These are phyloP conservation scores for Uropsilus gracilis DNA, from an alignment of 2,113 vertebrate genomes.

Conservation along the genomic window DNA sequence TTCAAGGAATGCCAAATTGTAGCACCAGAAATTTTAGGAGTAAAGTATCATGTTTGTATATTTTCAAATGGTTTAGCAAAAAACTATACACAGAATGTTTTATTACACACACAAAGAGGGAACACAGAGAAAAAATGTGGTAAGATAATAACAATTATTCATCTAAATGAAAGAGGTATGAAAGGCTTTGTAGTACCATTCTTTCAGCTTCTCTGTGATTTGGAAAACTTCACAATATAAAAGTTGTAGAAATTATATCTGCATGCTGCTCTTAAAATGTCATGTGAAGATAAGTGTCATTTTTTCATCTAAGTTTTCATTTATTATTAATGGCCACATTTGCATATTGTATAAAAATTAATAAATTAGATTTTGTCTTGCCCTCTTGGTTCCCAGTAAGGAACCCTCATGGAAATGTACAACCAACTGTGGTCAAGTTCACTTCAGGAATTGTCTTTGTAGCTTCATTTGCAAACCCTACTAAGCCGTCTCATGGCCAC, in stretches of 20 bases:
- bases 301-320: constrained; percentile 10
- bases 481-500: background rate
- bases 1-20: background rate
- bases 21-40: background rate
- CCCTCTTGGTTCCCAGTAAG: background rate
- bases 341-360: background rate
- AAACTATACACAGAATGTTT: background rate
- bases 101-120: background rate
- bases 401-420: background rate
- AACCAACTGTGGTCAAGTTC: background rate
- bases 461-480: background rate
- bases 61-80: constrained; percentile 28
- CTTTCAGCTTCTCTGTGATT: constrained; percentile 10
- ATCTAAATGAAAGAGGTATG: background rate
- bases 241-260: constrained; percentile 5
- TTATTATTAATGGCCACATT: background rate
- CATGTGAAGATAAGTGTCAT: background rate
- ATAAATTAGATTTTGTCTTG: background rate
- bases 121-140: background rate
- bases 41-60: constrained; percentile 3
- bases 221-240: background rate
- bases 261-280: constrained; percentile 6
- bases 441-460: background rate
- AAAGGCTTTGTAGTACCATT: background rate
- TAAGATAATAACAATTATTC: background rate